Base-by-base conservation (phyloP, 2,888 invertebrate species). In the Lacanobia oleracea region DNA sequence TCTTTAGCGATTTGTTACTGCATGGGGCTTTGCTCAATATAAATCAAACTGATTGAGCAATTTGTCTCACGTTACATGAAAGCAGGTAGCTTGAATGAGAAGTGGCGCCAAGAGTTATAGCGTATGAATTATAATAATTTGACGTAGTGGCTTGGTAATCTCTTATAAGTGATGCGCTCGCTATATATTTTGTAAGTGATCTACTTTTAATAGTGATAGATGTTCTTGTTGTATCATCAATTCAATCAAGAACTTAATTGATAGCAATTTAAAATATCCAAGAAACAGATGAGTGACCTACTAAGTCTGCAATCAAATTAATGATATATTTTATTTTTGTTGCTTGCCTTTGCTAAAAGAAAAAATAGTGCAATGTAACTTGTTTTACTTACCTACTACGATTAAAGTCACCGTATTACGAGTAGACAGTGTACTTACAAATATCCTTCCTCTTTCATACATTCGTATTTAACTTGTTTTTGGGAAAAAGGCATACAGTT, bases 11-110 rank as follows among this genome's bases (percentile, higher is more conserved):
- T 82, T 64, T 77, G 51, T 63, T 57, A 65, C 23, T 33, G 61
- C 57, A 78, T 62, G 56, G 53, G 27, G 14, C 45, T 72, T 56
- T 45, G 33, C 23, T 23, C 3, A 60, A 54, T 61, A 63, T 79
- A 68, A 83, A 78, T 79, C 74, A 71, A 33, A 54, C 9, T 33
- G 60, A 75, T 79, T 69, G 64, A 75, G 80, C 57, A 79, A 81
- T 81, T 79, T 68, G 75, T 69, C 79, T 74, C 62, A 60, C 51
- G 64, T 56, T 23, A 59, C 50, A 61, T 56, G 74, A 61, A 67
- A 72, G 50, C 81, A 56, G 56, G 75, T 72, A 57, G 68, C 50
- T 62, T 18, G 16, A 56, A 40, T 21, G 21, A 21, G 33, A 74
- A 69, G 79, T 69, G 73, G 63, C 60, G 69, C 79, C 16, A 51